Conservation (phyloP, 2,113 vertebrate genomes). For the Bombycilla garrulus region DNA sequence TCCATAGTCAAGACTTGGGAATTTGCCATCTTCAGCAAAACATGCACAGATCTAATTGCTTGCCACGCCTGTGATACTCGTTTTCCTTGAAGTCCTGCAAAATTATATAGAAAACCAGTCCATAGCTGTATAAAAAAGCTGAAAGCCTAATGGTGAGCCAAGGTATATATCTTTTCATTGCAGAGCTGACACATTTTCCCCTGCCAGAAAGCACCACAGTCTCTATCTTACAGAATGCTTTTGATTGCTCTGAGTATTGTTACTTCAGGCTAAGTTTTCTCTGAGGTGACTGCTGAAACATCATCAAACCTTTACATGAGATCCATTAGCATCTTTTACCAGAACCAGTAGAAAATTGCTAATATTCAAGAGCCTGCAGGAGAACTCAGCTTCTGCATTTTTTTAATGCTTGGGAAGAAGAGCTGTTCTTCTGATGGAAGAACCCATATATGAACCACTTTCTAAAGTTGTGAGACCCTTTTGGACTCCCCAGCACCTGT, state of each 20-base stretch:
- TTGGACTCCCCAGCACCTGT: background rate
- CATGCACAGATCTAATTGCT: background rate
- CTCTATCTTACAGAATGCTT: background rate
- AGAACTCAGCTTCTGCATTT: background rate
- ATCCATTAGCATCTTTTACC: background rate
- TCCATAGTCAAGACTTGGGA: background rate
- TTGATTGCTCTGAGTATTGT: background rate
- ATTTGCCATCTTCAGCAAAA: background rate
- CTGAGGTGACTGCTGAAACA: background rate
- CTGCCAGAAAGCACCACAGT: background rate
- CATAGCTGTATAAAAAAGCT: background rate
- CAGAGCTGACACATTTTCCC: background rate
- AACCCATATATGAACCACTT: background rate
- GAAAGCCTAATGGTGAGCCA: background rate
- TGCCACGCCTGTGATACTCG: background rate
- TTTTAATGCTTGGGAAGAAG: background rate
- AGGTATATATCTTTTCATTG: background rate
- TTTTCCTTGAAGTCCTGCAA: background rate
- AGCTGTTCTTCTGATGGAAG: background rate
- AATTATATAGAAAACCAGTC: background rate
- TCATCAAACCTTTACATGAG: background rate
- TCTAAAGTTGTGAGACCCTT: background rate
- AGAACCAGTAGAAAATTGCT: background rate
- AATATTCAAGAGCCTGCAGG: background rate
- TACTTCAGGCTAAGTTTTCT: background rate